A percentile compares a stretch with the other conserved stretches of the same genome.
Evolutionary conservation across 2,797 vertebrate species (phyloP).

Genomic region (Naso thynnoides): DNA sequence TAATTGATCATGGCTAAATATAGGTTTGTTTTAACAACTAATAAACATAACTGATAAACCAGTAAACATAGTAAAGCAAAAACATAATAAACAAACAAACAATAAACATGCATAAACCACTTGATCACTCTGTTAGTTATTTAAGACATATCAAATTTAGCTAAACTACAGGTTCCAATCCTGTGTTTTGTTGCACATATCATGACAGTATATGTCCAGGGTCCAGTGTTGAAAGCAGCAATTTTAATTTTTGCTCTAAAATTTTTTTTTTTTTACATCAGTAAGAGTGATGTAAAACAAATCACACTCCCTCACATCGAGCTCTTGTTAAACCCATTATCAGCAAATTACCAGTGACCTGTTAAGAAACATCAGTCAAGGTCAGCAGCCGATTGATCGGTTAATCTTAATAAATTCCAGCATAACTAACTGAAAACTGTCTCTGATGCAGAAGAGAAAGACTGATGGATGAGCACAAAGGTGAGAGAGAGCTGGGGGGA

Average conservation of each 20-base stretch:
- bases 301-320: neutral
- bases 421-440: neutral
- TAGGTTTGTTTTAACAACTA: neutral
- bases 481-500: conserved; percentile 32
- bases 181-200: neutral
- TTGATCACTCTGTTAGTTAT: neutral
- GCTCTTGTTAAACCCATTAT: neutral
- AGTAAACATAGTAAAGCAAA: too few relatives aligned
- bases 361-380: neutral
- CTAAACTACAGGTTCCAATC: neutral
- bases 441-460: conserved; percentile 15
- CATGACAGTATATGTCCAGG: neutral
- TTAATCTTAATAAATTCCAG: neutral
- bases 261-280: too few relatives aligned
- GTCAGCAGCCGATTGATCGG: neutral
- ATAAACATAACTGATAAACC: too few relatives aligned
- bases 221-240: too few relatives aligned
- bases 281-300: neutral
- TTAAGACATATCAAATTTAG: neutral
- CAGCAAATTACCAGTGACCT: neutral
- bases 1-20: neutral
- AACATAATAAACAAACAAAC: too few relatives aligned
- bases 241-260: too few relatives aligned
- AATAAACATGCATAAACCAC: neutral
- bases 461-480: conserved; percentile 9